Percentiles rank a stretch among this genome's conserved stretches.
These are phyloP conservation scores for Proterorhinus semilunaris DNA, from an alignment of 2,113 vertebrate species.

Conservation along the genomic window DNA sequence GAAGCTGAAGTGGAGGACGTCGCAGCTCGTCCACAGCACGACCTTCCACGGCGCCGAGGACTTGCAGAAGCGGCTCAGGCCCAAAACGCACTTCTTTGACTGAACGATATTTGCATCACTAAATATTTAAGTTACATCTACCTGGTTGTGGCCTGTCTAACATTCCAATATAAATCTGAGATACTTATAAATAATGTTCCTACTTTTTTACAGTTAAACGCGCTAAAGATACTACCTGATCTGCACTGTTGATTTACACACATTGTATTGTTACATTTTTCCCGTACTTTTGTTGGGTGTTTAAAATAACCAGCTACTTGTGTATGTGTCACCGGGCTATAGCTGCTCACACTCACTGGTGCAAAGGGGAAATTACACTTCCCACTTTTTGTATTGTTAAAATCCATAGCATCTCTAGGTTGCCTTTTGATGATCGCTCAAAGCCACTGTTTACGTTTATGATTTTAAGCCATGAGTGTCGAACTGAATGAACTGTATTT, in stretches of 20 bases:
- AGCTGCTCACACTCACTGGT: not conserved
- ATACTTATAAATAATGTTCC: too few relatives aligned
- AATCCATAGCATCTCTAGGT: too few relatives aligned
- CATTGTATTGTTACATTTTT: too few relatives aligned
- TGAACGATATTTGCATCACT: constrained; percentile 21
- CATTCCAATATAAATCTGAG: too few relatives aligned
- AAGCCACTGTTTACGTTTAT: not conserved
- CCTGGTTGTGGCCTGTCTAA: too few relatives aligned
- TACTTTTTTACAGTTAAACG: too few relatives aligned
- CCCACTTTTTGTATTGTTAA: not conserved
- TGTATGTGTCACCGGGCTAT: not conserved
- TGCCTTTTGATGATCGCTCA: not conserved
- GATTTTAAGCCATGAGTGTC: not conserved
- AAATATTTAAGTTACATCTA: too few relatives aligned
- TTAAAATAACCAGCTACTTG: not conserved
- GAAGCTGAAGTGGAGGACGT: constrained; percentile 37
- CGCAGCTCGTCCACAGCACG: constrained; percentile 60
- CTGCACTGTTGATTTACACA: too few relatives aligned
- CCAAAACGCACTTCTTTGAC: constrained; percentile 57
- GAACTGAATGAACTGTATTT: not conserved
- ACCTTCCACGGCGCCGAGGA: constrained; percentile 31
- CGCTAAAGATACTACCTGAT: too few relatives aligned
- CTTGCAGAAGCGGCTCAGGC: constrained; percentile 15
- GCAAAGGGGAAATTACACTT: not conserved
- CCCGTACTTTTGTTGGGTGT: not conserved